A percentile compares a stretch with the other conserved stretches of the same genome.
These are phyloP conservation scores for Rhinatrema bivittatum DNA, from an alignment of 2,797 vertebrate species.

Conservation along the genomic window DNA sequence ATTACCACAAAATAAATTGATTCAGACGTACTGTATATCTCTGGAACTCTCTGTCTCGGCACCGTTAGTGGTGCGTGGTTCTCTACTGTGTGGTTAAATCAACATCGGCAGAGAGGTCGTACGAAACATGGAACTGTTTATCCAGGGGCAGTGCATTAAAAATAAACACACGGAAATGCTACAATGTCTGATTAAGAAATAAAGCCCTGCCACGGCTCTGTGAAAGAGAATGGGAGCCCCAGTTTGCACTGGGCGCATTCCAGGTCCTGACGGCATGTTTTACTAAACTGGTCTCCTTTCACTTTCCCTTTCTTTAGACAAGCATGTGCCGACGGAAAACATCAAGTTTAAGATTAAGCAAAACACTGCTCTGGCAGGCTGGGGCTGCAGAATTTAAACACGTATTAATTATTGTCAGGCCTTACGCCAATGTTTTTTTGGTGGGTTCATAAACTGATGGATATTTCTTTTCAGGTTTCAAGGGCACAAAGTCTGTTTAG, in stretches of 20 bases:
- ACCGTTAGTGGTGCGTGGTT: too few relatives aligned
- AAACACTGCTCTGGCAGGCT: slow-evolving; percentile 42
- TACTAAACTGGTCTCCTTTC: slow-evolving; percentile 44
- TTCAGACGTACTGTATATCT: too few relatives aligned
- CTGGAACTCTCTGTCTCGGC: too few relatives aligned
- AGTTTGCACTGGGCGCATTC: slow-evolving; percentile 39
- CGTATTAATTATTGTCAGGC: slow-evolving; percentile 43
- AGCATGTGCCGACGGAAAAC: slow-evolving; percentile 53
- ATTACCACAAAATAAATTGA: too few relatives aligned
- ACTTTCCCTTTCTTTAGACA: slow-evolving; percentile 40
- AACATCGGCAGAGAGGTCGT: too few relatives aligned
- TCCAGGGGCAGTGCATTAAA: too few relatives aligned
- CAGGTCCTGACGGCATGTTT: slow-evolving; percentile 44
- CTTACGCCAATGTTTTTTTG: slow-evolving; percentile 32
- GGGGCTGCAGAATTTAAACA: slow-evolving; percentile 42
- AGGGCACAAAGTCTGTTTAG: slow-evolving; percentile 22
- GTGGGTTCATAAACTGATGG: slow-evolving; percentile 43
- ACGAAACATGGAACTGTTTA: too few relatives aligned
- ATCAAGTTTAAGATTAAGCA: slow-evolving; percentile 52
- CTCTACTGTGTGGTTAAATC: too few relatives aligned
- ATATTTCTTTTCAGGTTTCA: slow-evolving; percentile 38
- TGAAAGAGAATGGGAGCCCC: too few relatives aligned
- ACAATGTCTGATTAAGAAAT: too few relatives aligned
- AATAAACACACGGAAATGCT: too few relatives aligned
- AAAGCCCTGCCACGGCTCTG: too few relatives aligned